Evolutionary conservation across 2,113 vertebrate species (phyloP).

Genomic region (Leuciscus idus): DNA sequence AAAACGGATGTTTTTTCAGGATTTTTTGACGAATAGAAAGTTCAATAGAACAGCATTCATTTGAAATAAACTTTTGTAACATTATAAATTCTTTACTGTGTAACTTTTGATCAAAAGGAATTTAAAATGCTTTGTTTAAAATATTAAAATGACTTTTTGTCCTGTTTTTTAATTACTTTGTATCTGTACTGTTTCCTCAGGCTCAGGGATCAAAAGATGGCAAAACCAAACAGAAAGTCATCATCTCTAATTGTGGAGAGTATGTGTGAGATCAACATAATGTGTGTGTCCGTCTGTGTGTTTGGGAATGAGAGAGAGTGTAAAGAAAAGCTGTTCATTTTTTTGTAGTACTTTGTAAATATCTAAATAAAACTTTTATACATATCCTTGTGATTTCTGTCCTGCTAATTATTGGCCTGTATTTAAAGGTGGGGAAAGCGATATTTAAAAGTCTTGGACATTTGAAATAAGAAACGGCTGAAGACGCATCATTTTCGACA

Average conservation of each 20-base stretch:
- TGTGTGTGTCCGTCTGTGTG: background rate
- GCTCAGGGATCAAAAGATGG: constrained; percentile 92
- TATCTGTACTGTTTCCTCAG: constrained; percentile 64
- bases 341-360: constrained; percentile 72
- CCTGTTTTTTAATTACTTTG: constrained; percentile 49
- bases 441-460: no score
- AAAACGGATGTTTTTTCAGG: background rate
- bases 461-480: no score
- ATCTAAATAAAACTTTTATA: constrained; percentile 73
- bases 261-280: constrained; percentile 72
- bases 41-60: no score
- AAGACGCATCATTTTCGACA: no score
- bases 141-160: background rate
- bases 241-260: constrained; percentile 94
- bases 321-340: constrained; percentile 18
- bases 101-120: background rate
- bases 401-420: background rate
- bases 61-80: background rate
- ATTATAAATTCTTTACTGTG: background rate
- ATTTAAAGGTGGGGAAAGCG: background rate
- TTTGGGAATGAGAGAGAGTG: background rate
- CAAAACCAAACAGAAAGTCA: constrained; percentile 94
- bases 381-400: constrained; percentile 11
- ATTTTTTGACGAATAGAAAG: background rate
- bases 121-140: no score